These are phyloP conservation scores for Lamellibrachia satsuma DNA, from an alignment of 2,888 invertebrate genomes.

Conservation along the genomic window DNA sequence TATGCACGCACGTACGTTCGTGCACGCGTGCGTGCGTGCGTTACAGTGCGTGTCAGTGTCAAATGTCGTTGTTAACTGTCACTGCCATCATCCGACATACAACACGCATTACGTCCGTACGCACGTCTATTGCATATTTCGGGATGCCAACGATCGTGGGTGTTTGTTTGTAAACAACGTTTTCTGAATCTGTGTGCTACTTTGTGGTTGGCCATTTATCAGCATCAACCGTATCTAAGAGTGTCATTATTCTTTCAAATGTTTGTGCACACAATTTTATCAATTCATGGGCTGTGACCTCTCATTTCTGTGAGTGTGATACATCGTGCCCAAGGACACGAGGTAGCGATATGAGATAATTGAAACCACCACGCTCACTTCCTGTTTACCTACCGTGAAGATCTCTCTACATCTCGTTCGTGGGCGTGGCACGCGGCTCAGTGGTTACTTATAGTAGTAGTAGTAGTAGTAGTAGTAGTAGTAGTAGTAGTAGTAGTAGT, in stretches of 20 bases:
- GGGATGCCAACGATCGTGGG: neutral
- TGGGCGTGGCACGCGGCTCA: neutral
- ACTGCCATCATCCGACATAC: neutral
- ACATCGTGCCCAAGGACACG: neutral
- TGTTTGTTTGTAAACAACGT: constrained; percentile 13
- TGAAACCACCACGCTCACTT: neutral
- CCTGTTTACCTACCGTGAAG: neutral
- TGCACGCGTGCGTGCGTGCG: neutral
- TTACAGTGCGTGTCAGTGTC: neutral
- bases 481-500: neutral
- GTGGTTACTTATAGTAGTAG: neutral
- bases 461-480: neutral
- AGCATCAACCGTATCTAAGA: neutral
- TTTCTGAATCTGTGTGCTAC: neutral
- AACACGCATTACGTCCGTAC: neutral
- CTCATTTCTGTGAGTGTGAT: neutral
- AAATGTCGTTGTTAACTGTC: neutral
- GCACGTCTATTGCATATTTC: neutral
- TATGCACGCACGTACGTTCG: neutral
- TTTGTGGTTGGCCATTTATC: neutral
- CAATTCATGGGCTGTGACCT: neutral
- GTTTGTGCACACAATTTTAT: neutral
- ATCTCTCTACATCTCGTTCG: neutral
- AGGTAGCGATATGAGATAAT: neutral
- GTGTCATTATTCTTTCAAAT: neutral